A percentile compares a stretch with the other conserved stretches of the same genome.
These are phyloP conservation scores for Magallana angulata DNA, from an alignment of 1,140 invertebrate genomes.

Conservation along the genomic window DNA sequence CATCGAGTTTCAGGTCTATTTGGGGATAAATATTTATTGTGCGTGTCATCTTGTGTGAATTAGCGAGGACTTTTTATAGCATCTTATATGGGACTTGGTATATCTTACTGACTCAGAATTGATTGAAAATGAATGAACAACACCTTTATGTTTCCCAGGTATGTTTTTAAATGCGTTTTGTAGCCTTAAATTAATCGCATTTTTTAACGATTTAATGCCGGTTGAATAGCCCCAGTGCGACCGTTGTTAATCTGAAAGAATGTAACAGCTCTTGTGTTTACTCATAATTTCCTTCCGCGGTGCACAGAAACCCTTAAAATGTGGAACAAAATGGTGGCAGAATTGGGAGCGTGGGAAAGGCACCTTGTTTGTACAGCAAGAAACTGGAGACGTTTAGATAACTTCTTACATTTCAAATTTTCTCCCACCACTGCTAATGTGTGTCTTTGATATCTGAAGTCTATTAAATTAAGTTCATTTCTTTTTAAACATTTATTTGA, in stretches of 20 bases:
- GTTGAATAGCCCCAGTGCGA: too few species aligned
- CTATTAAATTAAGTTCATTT: not conserved
- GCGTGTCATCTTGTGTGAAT: not conserved
- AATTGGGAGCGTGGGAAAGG: conserved; percentile 41
- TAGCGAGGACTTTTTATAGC: not conserved
- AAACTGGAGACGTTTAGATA: conserved; percentile 22
- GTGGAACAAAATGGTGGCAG: conserved; percentile 22
- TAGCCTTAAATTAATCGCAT: too few species aligned
- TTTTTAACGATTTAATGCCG: too few species aligned
- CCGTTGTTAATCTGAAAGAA: too few species aligned
- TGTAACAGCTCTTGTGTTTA: not conserved
- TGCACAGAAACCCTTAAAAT: not conserved
- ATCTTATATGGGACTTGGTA: not conserved
- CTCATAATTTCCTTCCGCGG: conserved; percentile 30
- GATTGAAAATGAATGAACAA: conserved; percentile 68
- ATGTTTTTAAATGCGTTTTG: conserved; percentile 30
- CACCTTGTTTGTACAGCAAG: not conserved
- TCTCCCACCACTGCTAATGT: not conserved
- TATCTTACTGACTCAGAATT: not conserved
- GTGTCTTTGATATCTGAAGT: not conserved
- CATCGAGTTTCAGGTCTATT: not conserved
- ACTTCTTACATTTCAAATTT: not conserved
- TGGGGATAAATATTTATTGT: not conserved
- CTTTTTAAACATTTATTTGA: too few species aligned
- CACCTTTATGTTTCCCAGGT: conserved; percentile 69